A percentile compares a stretch with the other conserved stretches of the same genome.
phyloP scores from a whole-genome alignment of 2,888 invertebrate species.

The Melanchra persicariae region DNA sequence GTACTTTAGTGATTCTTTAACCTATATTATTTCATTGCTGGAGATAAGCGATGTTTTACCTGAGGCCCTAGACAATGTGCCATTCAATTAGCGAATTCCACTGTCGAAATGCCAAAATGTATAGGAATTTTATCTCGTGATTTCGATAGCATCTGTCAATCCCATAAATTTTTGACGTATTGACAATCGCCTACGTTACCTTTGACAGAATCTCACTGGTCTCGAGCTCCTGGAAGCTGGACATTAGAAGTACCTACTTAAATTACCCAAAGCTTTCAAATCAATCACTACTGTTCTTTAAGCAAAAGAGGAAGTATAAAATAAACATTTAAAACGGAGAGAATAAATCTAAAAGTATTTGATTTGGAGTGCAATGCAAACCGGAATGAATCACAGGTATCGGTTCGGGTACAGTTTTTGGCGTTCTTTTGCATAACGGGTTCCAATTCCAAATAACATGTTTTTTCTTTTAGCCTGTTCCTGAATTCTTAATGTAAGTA shows the following conservation, averaged over 20 bases:
- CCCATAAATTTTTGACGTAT: too few species aligned
- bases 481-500: constrained; percentile 27
- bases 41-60: not conserved
- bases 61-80: too few species aligned
- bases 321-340: not conserved
- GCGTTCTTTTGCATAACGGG: constrained; percentile 59
- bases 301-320: not conserved
- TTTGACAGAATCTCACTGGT: too few species aligned
- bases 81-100: too few species aligned
- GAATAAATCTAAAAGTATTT: constrained; percentile 31
- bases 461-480: constrained; percentile 37
- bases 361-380: constrained; percentile 46
- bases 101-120: too few species aligned
- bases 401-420: constrained; percentile 55
- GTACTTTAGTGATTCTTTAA: too few species aligned
- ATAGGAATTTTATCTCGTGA: too few species aligned
- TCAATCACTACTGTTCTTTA: not conserved
- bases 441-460: constrained; percentile 59
- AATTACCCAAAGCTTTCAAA: not conserved
- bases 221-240: too few species aligned
- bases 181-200: too few species aligned
- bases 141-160: too few species aligned
- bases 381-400: constrained; percentile 59
- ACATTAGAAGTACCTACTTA: too few species aligned
- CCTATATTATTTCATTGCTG: too few species aligned